phyloP scores from a whole-genome alignment of 2,113 vertebrate genomes.

The Himantopus leucocephalus region DNA sequence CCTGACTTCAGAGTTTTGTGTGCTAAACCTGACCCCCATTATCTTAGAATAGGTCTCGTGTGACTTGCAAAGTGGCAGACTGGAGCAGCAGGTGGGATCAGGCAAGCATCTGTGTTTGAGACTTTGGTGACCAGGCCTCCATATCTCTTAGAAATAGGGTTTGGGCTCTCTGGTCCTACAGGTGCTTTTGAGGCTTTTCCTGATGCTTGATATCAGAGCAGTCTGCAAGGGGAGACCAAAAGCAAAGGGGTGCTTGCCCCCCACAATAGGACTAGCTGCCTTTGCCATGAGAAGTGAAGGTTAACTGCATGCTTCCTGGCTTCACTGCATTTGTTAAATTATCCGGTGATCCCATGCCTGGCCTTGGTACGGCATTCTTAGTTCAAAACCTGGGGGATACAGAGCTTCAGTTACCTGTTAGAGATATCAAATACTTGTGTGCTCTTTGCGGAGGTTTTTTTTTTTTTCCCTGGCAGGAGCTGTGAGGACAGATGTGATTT shows the following conservation, averaged over 20 bases:
- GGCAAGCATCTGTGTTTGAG: background rate
- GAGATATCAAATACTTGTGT: background rate
- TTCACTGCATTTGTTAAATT: background rate
- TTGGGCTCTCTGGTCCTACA: background rate
- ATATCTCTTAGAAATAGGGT: background rate
- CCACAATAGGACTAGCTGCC: background rate
- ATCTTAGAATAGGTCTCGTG: background rate
- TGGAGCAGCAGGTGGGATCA: background rate
- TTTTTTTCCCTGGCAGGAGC: background rate
- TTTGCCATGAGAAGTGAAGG: background rate
- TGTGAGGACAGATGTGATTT: background rate
- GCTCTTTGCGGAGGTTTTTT: background rate
- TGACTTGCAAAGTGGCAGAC: background rate
- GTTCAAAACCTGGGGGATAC: background rate
- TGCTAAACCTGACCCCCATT: background rate
- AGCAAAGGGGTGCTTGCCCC: background rate
- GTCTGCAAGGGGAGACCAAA: background rate
- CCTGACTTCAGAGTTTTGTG: background rate
- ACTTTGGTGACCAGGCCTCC: background rate
- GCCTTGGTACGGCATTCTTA: background rate
- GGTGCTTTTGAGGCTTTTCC: background rate
- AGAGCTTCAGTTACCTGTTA: background rate
- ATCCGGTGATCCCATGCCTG: rapidly evolving
- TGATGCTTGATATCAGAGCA: background rate
- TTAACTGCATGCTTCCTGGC: background rate